Evolutionary conservation across 2,888 invertebrate species (phyloP).

Genomic region (Operophtera brumata): DNA sequence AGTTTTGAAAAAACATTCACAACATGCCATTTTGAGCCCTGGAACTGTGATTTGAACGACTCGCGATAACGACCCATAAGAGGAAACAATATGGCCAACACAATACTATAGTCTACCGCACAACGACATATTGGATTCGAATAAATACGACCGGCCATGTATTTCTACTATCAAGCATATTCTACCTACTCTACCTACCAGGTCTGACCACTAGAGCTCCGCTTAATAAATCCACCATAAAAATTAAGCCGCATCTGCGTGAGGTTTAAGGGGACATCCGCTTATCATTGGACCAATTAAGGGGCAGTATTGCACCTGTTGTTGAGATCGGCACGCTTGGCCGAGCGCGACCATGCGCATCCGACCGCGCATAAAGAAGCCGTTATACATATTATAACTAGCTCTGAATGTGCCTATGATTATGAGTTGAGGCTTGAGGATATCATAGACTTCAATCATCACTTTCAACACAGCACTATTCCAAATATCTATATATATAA

Average conservation of each 20-base stretch:
- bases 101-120: too few species aligned
- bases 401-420: constrained; percentile 16
- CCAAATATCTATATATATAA: too few species aligned
- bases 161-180: too few species aligned
- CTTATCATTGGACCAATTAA: constrained; percentile 30
- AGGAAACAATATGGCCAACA: too few species aligned
- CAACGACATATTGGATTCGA: too few species aligned
- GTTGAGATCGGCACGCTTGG: constrained; percentile 48
- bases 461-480: too few species aligned
- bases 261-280: constrained; percentile 29
- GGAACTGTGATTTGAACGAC: too few species aligned
- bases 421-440: background rate
- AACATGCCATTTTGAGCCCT: too few species aligned
- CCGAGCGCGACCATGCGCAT: constrained; percentile 50
- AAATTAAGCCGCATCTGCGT: constrained; percentile 22
- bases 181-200: background rate
- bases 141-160: too few species aligned
- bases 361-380: constrained; percentile 46
- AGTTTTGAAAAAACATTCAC: too few species aligned
- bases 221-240: constrained; percentile 5
- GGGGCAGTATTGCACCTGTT: constrained; percentile 60
- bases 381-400: constrained; percentile 34
- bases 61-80: too few species aligned
- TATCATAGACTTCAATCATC: too few species aligned
- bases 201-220: background rate